These are phyloP conservation scores for Diadromus collaris DNA, from an alignment of 2,888 invertebrate genomes.

Conservation along the genomic window DNA sequence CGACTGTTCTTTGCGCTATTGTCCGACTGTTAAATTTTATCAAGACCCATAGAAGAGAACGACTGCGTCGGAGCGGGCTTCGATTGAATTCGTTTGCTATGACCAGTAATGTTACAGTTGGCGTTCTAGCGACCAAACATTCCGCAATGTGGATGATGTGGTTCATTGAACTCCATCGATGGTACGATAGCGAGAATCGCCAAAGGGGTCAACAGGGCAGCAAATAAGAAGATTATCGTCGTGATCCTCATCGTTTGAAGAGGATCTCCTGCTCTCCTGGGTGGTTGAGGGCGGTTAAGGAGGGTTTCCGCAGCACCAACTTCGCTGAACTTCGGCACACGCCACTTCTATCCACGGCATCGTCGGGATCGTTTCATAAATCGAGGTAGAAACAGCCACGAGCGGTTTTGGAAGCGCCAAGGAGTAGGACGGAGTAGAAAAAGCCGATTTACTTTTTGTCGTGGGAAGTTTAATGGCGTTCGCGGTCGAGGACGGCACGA, in stretches of 20 bases:
- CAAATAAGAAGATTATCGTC: slow-evolving; percentile 46
- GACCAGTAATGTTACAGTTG: not conserved
- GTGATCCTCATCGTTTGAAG: slow-evolving; percentile 38
- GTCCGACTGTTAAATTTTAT: slow-evolving; percentile 10
- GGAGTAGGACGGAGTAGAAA: slow-evolving; percentile 21
- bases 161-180: slow-evolving; percentile 22
- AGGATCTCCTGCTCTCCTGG: not conserved
- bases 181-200: not conserved
- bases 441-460: slow-evolving; percentile 48
- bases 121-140: slow-evolving; percentile 26
- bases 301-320: slow-evolving; percentile 17
- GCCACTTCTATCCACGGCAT: slow-evolving; percentile 5
- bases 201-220: slow-evolving; percentile 30
- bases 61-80: not conserved
- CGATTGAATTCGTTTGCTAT: slow-evolving; percentile 8
- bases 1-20: not conserved
- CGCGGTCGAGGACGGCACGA: slow-evolving; percentile 4
- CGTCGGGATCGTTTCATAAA: slow-evolving; percentile 34
- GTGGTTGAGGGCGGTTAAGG: not conserved
- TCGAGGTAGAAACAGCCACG: slow-evolving; percentile 36
- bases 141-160: not conserved
- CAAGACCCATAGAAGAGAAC: slow-evolving; percentile 1
- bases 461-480: slow-evolving; percentile 42
- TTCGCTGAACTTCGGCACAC: slow-evolving; percentile 25
- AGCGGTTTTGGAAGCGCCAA: slow-evolving; percentile 13